Base-by-base conservation (phyloP, 2,888 invertebrate genomes). In the Ariolimax columbianus region DNA sequence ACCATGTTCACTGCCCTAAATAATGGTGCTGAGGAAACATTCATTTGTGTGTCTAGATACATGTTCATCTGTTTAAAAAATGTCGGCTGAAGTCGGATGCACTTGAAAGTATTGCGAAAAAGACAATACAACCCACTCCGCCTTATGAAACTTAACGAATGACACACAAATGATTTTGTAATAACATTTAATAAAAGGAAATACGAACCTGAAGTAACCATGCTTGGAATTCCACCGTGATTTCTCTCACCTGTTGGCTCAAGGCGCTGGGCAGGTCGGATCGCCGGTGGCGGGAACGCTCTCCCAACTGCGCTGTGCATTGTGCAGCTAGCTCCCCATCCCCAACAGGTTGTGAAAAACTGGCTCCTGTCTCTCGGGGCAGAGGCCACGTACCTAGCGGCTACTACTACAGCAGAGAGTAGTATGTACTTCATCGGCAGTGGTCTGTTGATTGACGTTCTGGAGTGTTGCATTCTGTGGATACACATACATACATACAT, bases 321-420 rank as follows among this genome's bases (percentile, higher is more conserved):
- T 17, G 88, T 87, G 83, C 91, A 91, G 6, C 90, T 89, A 7
- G 91, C 90, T 11, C 90, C 91, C 91, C 91, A 91, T 26, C 91
- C 91, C 51, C 87, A 88, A 81, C 91, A 91, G 3, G 87, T 87
- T 72, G 90, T 89, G 77, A 91, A 86, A 30, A 89, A 88, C 82
- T 89, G 90, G 47, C 90, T 88, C 47, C 78, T 55, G 33, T 81
- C 43, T 14, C 83, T 81, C 1, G 87, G 84, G 36, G 70, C 36
- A 3, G 70, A 83, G 11, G 43, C 38, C 36, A 47, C 47, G 23
- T 68, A 36, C 70, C 68, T 80, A 7, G 33, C 36, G 33, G 70
- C 47, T 26, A n/a, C 26, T 68, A 51, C 6, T 26, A 36, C 68
- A 30, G 14, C 51, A 3, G 40, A 30, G 23, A 73, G 51, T 33